Percentiles rank a stretch among this genome's conserved stretches.
phyloP scores from a whole-genome alignment of 2,113 vertebrate species.

The Rhinoptilus africanus region DNA sequence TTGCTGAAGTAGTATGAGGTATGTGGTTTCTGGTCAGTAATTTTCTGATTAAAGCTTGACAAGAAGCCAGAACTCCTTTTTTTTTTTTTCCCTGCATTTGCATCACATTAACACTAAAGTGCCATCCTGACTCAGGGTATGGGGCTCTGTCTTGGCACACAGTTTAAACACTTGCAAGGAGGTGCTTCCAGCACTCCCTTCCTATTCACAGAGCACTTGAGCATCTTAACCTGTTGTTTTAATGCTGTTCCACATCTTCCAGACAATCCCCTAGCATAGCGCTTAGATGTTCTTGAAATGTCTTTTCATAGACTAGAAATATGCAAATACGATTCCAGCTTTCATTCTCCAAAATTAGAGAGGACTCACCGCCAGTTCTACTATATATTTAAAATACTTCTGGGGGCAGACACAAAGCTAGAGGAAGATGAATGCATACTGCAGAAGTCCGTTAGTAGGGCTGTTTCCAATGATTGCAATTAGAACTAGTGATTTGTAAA shows the following conservation, averaged over 20 bases:
- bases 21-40: not conserved
- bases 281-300: not conserved
- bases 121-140: not conserved
- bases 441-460: not conserved
- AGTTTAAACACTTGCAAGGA: not conserved
- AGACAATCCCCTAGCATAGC: not conserved
- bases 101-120: not conserved
- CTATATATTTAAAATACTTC: not conserved
- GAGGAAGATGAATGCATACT: not conserved
- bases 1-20: not conserved
- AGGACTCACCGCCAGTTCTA: not conserved
- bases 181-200: not conserved
- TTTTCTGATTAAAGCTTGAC: not conserved
- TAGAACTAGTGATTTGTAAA: not conserved
- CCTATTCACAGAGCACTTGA: not conserved
- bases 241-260: not conserved
- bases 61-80: not conserved
- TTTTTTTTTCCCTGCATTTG: not conserved
- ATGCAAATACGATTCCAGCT: not conserved
- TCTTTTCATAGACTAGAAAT: not conserved
- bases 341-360: not conserved
- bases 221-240: not conserved
- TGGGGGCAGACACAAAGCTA: not conserved
- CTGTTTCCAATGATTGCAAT: not conserved
- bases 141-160: not conserved